Conservation (phyloP, 2,888 invertebrate species). For the Heliconius cydno region DNA sequence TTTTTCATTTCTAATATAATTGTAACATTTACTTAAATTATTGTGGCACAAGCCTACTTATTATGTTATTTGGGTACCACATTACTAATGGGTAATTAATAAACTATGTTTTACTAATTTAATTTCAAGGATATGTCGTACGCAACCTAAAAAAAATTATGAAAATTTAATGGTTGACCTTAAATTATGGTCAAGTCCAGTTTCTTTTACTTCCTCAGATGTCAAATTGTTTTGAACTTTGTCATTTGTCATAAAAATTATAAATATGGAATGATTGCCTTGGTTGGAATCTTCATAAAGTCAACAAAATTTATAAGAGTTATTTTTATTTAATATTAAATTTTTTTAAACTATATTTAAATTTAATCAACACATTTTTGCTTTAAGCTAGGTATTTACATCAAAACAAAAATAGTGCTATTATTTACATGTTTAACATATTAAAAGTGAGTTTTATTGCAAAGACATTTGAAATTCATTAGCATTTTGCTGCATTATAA, state of each 20-base stretch:
- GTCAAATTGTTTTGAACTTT: slow-evolving; percentile 12
- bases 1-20: too few species aligned
- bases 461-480: slow-evolving; percentile 17
- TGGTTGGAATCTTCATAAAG: background rate
- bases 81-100: slow-evolving; percentile 12
- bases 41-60: background rate
- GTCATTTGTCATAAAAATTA: background rate
- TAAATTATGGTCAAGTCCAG: background rate
- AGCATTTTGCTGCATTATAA: slow-evolving; percentile 31
- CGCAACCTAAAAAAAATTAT: background rate
- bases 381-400: background rate
- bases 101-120: background rate
- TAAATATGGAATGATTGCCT: too few species aligned
- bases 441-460: background rate
- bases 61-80: background rate
- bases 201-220: slow-evolving; percentile 14
- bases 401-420: background rate
- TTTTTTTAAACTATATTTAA: too few species aligned
- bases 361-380: too few species aligned
- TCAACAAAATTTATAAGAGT: background rate
- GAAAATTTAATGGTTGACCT: background rate
- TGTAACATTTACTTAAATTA: background rate
- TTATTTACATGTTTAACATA: background rate
- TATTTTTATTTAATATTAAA: too few species aligned
- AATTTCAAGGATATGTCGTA: slow-evolving; percentile 8